A percentile compares a stretch with the other conserved stretches of the same genome.
Evolutionary conservation across 1,140 invertebrate genomes (phyloP).

Genomic region (Drosophila sp.): DNA sequence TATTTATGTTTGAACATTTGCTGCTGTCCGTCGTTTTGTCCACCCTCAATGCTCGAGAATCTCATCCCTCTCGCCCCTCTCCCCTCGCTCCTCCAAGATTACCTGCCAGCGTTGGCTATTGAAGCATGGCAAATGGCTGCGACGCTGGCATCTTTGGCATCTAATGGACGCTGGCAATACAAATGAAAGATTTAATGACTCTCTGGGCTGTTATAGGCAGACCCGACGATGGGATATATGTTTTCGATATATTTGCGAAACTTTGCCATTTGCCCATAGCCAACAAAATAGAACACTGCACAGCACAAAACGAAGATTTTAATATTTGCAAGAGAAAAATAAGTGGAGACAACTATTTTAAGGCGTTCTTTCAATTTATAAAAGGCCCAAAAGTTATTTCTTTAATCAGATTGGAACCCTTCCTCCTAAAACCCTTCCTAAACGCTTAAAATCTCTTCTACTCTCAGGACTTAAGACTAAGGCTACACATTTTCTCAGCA

Average conservation of each 20-base stretch:
- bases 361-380: too few species aligned
- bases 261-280: conserved; percentile 57
- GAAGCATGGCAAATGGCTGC: conserved; percentile 64
- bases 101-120: conserved; percentile 70
- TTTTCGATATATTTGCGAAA: conserved; percentile 63
- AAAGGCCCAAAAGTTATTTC: too few species aligned
- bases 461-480: too few species aligned
- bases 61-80: not conserved
- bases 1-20: conserved; percentile 80
- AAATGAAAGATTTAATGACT: conserved; percentile 81
- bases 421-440: too few species aligned
- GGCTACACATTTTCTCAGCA: not conserved
- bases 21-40: conserved; percentile 69
- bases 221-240: conserved; percentile 36
- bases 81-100: conserved; percentile 18
- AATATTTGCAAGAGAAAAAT: too few species aligned
- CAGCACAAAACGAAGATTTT: not conserved
- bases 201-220: conserved; percentile 52
- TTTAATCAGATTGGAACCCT: too few species aligned
- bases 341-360: too few species aligned
- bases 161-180: conserved; percentile 77
- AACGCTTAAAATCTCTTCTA: too few species aligned
- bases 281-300: conserved; percentile 41
- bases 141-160: conserved; percentile 60
- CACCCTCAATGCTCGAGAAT: not conserved